phyloP scores from a whole-genome alignment of 2,888 invertebrate genomes.

The Euplagia quadripunctaria region DNA sequence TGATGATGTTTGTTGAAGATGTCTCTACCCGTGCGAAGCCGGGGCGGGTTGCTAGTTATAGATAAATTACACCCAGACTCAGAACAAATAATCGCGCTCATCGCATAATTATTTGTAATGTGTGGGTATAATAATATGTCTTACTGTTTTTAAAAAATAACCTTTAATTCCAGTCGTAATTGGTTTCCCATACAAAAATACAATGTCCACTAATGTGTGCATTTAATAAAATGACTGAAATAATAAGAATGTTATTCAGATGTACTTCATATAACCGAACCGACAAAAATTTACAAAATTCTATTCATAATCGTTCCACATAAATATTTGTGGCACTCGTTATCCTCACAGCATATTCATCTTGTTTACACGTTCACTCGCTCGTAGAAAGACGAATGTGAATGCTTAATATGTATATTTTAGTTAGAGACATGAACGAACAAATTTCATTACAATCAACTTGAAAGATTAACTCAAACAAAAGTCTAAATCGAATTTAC shows the following conservation, averaged over 20 bases:
- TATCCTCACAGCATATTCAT: slow-evolving; percentile 10
- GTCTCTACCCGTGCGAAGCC: too few relatives aligned
- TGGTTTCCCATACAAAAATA: too few relatives aligned
- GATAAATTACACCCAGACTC: too few relatives aligned
- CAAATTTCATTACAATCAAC: slow-evolving; percentile 51
- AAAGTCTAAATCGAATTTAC: slow-evolving; percentile 44
- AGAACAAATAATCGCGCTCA: too few relatives aligned
- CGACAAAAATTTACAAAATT: not conserved
- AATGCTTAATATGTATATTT: slow-evolving; percentile 6
- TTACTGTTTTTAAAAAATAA: too few relatives aligned
- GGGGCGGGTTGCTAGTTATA: too few relatives aligned
- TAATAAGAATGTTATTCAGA: not conserved
- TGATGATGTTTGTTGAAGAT: too few relatives aligned
- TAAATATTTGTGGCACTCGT: slow-evolving; percentile 15
- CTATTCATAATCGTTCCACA: not conserved
- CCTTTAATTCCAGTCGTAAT: too few relatives aligned
- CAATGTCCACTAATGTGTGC: too few relatives aligned
- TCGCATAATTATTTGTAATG: too few relatives aligned
- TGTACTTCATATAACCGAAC: not conserved
- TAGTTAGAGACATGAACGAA: slow-evolving; percentile 49
- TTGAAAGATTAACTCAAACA: slow-evolving; percentile 50
- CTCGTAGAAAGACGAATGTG: slow-evolving; percentile 7
- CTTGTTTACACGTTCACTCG: slow-evolving; percentile 10
- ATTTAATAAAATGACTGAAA: too few relatives aligned
- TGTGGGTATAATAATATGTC: too few relatives aligned